Evolutionary conservation across 2,888 invertebrate species (phyloP), one percentile per base, ranked within the genome.

Genomic region (Apodemia zela): DNA sequence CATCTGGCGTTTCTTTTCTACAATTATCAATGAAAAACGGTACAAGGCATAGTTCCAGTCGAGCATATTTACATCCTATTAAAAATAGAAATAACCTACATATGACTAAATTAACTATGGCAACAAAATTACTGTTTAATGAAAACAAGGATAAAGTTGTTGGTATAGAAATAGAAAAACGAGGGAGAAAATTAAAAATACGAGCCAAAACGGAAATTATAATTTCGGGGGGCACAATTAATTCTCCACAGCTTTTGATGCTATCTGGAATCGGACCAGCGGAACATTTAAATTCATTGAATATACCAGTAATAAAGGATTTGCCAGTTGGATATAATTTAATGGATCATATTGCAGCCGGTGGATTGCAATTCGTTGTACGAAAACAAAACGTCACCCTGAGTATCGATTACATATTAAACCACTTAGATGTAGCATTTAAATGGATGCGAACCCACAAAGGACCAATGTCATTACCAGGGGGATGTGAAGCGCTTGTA

Each of bases 171-270:
- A 90, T 94, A 72, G 82, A 92, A 51, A 93, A 93, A 77, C 80
- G 85, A 25, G 90, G 89, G 2, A 86, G 78, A 60, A 86, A 87
- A 68, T 89, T 88, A 68, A 89, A 89, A 69, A 93, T 94, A 58
- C 82, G 90, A 70, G 95, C 95, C 2, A 93, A 85, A 54, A 95
- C 94, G 74, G 96, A 96, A 83, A 94, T 97, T 0, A 95, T 97
- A 64, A 69, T 97, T 47, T 93, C 95, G 51, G 96, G 95, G 0
- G 97, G 96, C 6, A 93, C 96, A 4, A 93, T 97, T 42, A 95
- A 96, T 81, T 93, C 96, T 7, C 96, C 97, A 0, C 96, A 97
- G 78, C 77, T 97, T 7, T 84, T 97, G 18, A 94, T 97, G 95
- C 80, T 97, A 17, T 96, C 96, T 3, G 97, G 97, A 4, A 93